Evolutionary conservation across 1,140 invertebrate species (phyloP).

Genomic region (Idris sp.): DNA sequence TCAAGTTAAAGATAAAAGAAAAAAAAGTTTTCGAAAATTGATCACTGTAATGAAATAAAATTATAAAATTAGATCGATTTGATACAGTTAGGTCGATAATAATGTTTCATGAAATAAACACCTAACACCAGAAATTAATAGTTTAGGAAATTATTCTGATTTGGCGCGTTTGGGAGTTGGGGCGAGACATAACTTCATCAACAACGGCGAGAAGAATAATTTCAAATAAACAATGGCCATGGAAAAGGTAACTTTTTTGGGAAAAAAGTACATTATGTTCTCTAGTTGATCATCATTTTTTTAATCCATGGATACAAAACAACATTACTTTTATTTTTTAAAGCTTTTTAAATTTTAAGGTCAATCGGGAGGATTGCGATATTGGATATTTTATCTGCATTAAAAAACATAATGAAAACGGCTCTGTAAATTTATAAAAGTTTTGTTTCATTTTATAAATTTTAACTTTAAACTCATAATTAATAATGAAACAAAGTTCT

Average conservation of each 20-base stretch:
- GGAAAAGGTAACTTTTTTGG: conserved; percentile 71
- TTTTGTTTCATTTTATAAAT: no score
- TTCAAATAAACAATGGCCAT: conserved; percentile 67
- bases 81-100: conserved; percentile 17
- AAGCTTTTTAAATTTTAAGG: no score
- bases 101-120: conserved; percentile 23
- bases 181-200: conserved; percentile 66
- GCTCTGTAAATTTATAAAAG: no score
- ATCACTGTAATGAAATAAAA: conserved; percentile 11
- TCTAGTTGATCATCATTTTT: conserved; percentile 41
- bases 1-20: no score
- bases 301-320: conserved; percentile 35
- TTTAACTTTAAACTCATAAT: no score
- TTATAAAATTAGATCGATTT: no score
- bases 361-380: no score
- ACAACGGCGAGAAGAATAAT: conserved; percentile 64
- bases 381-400: no score
- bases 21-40: conserved; percentile 1
- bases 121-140: conserved; percentile 64
- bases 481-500: no score
- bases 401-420: no score
- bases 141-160: conserved; percentile 70
- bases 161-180: conserved; percentile 64
- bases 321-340: background rate
- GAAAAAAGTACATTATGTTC: conserved; percentile 41